These are phyloP conservation scores for Zoroaster sp. DNA, from an alignment of 53 echinoderm and acorn worm genomes.

Conservation along the genomic window DNA sequence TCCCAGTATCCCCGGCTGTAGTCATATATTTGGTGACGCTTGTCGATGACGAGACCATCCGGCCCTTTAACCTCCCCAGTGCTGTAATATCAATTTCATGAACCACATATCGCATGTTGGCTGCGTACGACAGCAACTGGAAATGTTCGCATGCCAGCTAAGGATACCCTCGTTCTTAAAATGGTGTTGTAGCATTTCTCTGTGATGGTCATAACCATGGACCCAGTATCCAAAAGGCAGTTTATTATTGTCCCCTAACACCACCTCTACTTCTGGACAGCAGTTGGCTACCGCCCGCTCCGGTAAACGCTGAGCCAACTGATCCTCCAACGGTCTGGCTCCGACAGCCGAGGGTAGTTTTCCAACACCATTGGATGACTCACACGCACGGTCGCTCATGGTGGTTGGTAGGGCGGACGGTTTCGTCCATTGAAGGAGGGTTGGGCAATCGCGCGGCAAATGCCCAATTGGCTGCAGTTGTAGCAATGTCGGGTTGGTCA, in stretches of 20 bases:
- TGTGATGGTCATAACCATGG: no score
- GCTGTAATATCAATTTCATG: not conserved
- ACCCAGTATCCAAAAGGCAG: no score
- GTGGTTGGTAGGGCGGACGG: no score
- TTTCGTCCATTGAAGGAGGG: not conserved
- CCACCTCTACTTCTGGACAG: not conserved
- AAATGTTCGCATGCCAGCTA: not conserved
- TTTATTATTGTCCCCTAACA: not conserved
- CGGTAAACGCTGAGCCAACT: not conserved
- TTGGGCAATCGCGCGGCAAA: not conserved
- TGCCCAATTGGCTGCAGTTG: no score
- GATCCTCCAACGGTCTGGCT: not conserved
- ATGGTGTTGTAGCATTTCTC: not conserved
- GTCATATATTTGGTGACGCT: no score
- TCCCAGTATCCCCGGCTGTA: not conserved
- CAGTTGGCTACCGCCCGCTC: not conserved
- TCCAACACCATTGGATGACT: not conserved
- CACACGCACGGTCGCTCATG: not conserved
- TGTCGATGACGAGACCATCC: not conserved
- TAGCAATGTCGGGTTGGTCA: no score
- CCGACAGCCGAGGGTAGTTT: no score
- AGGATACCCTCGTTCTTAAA: not conserved
- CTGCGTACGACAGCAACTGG: not conserved
- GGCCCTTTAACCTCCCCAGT: not conserved
- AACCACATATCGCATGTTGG: not conserved